Percentiles rank a stretch among this genome's conserved stretches.
Conservation (phyloP, 2,113 vertebrate species). For the Urocitellus parryii region DNA sequence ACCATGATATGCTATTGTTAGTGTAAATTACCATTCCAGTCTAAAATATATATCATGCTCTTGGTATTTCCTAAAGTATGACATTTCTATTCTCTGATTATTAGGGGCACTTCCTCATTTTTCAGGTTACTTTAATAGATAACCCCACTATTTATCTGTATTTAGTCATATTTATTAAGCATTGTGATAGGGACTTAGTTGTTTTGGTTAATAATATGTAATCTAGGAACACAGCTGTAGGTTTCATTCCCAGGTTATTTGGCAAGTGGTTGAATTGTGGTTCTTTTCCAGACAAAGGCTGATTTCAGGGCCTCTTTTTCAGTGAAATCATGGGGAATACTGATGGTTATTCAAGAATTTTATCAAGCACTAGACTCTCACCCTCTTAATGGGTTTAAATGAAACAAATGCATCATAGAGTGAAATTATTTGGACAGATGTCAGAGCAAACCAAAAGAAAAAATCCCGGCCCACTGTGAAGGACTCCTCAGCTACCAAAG, state of each 20-base stretch:
- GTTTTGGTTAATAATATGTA: not conserved
- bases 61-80: not conserved
- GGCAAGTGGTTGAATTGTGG: slow-evolving; percentile 21
- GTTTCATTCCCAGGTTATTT: slow-evolving; percentile 37
- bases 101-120: not conserved
- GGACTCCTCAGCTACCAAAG: slow-evolving; percentile 83
- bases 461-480: slow-evolving; percentile 80
- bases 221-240: slow-evolving; percentile 1
- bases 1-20: not conserved
- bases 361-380: slow-evolving; percentile 45
- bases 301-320: slow-evolving; percentile 24
- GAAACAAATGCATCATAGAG: slow-evolving; percentile 76
- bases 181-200: not conserved
- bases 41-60: not conserved
- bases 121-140: not conserved
- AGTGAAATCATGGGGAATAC: slow-evolving; percentile 50
- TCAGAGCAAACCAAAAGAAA: slow-evolving; percentile 79
- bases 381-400: slow-evolving; percentile 73
- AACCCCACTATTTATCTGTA: not conserved
- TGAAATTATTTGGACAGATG: slow-evolving; percentile 82
- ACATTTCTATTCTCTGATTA: not conserved
- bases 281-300: slow-evolving; percentile 46
- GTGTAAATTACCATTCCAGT: not conserved
- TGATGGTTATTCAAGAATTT: slow-evolving; percentile 59
- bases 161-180: not conserved